A percentile compares a stretch with the other conserved stretches of the same genome.
phyloP scores from a whole-genome alignment of 2,113 vertebrate species.

The Marcusenius ussheri region DNA sequence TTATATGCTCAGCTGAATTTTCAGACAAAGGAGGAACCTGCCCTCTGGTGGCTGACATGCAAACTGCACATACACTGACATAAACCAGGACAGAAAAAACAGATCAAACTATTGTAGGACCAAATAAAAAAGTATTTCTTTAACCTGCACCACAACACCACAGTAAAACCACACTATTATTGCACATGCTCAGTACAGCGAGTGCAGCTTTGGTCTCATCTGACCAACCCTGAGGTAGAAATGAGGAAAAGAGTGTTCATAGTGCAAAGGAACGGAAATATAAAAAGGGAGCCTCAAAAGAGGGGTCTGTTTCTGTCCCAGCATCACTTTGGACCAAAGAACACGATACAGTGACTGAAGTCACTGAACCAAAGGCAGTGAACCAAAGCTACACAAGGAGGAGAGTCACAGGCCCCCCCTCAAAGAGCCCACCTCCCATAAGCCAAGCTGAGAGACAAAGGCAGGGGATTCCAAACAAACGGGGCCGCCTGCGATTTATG shows the following conservation, averaged over 20 bases:
- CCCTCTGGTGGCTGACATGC: constrained; percentile 50
- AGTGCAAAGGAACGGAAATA: not conserved
- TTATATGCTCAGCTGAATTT: not conserved
- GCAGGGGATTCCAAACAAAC: not conserved
- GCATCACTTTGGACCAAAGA: not conserved
- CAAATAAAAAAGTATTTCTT: not conserved
- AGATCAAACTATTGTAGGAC: not conserved
- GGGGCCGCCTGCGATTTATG: not conserved
- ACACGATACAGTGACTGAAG: not conserved
- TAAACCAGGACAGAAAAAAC: not conserved
- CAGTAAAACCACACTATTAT: not conserved
- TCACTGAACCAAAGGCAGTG: not conserved
- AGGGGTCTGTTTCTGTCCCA: not conserved
- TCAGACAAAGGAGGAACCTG: constrained; percentile 54
- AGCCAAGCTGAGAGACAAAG: not conserved
- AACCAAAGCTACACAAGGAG: not conserved
- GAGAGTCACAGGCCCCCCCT: not conserved
- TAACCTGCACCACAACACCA: not conserved
- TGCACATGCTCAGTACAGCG: not conserved
- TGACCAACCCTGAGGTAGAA: not conserved
- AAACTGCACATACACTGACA: constrained; percentile 22
- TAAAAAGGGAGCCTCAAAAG: not conserved
- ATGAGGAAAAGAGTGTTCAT: not conserved
- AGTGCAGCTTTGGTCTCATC: not conserved
- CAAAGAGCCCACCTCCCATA: not conserved